These are phyloP conservation scores for Antheraea assamensis DNA, from an alignment of 2,888 invertebrate species.

Conservation along the genomic window DNA sequence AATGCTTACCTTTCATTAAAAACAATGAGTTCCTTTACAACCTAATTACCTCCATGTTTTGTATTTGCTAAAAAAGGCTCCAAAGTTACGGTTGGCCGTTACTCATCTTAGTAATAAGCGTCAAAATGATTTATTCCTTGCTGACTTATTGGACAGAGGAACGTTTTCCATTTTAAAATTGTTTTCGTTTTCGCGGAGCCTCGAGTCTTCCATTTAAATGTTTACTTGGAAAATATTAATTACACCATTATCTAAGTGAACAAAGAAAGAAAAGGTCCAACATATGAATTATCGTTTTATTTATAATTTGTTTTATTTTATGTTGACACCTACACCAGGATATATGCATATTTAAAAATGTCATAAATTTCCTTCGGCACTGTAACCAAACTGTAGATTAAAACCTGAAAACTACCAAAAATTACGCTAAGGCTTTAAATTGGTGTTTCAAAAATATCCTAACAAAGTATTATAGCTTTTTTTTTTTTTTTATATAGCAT, in stretches of 20 bases:
- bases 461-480: too few species aligned
- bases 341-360: too few species aligned
- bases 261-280: not conserved
- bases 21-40: conserved; percentile 35
- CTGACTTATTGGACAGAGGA: conserved; percentile 44
- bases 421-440: too few species aligned
- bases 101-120: conserved; percentile 63
- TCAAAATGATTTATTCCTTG: conserved; percentile 59
- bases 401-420: too few species aligned
- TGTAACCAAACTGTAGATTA: too few species aligned
- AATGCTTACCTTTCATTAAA: conserved; percentile 26
- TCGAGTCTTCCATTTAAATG: not conserved
- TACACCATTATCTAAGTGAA: not conserved
- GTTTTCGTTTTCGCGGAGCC: conserved; percentile 25
- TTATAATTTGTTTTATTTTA: conserved; percentile 2
- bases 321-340: too few species aligned
- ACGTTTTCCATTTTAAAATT: conserved; percentile 33
- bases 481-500: too few species aligned
- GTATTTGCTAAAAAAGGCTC: conserved; percentile 43
- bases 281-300: not conserved
- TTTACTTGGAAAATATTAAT: not conserved
- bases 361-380: too few species aligned
- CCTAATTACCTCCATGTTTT: conserved; percentile 50
- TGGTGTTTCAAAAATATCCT: too few species aligned
- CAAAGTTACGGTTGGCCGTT: conserved; percentile 53